Evolutionary conservation across 2,888 invertebrate genomes (phyloP), one percentile per base, ranked within the genome.

Genomic region (Aporophyla lueneburgensis): DNA sequence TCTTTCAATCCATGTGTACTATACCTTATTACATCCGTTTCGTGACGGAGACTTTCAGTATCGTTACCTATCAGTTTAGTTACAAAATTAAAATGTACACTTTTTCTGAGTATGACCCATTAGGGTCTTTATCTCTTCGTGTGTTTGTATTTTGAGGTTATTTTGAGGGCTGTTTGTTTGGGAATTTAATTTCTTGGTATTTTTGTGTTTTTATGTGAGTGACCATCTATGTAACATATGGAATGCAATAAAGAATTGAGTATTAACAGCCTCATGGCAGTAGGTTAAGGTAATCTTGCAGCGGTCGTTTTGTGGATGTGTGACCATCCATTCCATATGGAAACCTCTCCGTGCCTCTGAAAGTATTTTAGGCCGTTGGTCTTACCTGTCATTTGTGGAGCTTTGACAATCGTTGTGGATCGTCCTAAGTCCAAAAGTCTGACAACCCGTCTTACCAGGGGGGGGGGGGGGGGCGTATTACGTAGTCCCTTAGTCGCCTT

Each of bases 51-150:
- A n/a, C n/a, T n/a, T n/a, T n/a, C n/a, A n/a, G n/a, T n/a, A n/a
- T n/a, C n/a, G n/a, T n/a, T n/a, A n/a, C n/a, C n/a, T n/a, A n/a
- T n/a, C n/a, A n/a, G n/a, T n/a, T n/a, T n/a, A n/a, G n/a, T n/a
- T n/a, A n/a, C n/a, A n/a, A n/a, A n/a, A n/a, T n/a, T n/a, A n/a
- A n/a, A n/a, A n/a, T n/a, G n/a, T n/a, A n/a, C n/a, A n/a, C n/a
- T n/a, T n/a, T n/a, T n/a, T n/a, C n/a, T n/a, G n/a, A n/a, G n/a
- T n/a, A n/a, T n/a, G n/a, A n/a, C n/a, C n/a, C n/a, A n/a, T n/a
- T n/a, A n/a, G 9, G 53, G 71, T 59, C 53, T 56, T 40, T 83
- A 43, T 58, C 33, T 65, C 59, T 49, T 24, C n/a, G 27, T 84
- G 7, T 79, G 43, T 69, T 72, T 80, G 67, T 24, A 68, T 71